Conservation (phyloP, 2,113 vertebrate species). For the Notiomystis cincta region DNA sequence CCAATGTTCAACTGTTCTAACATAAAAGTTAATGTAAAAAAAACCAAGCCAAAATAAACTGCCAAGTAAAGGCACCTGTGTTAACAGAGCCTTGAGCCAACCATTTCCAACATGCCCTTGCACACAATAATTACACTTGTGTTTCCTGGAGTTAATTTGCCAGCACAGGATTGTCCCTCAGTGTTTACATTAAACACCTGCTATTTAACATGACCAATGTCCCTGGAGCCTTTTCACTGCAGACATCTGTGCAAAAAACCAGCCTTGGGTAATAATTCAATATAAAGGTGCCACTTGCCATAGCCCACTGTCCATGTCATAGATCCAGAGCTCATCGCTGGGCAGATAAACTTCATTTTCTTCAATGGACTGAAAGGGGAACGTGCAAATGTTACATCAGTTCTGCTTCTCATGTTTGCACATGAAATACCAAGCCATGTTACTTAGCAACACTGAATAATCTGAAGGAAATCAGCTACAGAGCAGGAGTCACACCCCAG, state of each 20-base stretch:
- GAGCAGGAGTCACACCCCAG: background rate
- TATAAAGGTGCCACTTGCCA: constrained; percentile 75
- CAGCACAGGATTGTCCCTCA: background rate
- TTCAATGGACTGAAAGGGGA: constrained; percentile 80
- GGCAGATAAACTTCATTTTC: constrained; percentile 91
- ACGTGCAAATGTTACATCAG: background rate
- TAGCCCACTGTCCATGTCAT: constrained; percentile 84
- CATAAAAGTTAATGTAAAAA: background rate
- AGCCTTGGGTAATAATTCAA: background rate
- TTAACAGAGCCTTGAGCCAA: background rate
- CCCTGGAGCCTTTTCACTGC: background rate
- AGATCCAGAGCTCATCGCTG: constrained; percentile 91
- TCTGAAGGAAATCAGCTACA: background rate
- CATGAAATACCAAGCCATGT: background rate
- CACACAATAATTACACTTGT: background rate
- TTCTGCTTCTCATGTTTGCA: background rate
- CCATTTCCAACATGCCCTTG: background rate
- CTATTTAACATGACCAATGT: accelerated
- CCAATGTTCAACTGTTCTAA: background rate
- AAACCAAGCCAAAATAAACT: background rate
- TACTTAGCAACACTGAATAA: background rate
- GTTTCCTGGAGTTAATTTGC: background rate
- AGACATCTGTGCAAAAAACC: background rate
- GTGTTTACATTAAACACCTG: background rate
- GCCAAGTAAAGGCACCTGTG: background rate